Base-by-base conservation (phyloP, 1,140 invertebrate genomes). In the Theocolax elegans region DNA sequence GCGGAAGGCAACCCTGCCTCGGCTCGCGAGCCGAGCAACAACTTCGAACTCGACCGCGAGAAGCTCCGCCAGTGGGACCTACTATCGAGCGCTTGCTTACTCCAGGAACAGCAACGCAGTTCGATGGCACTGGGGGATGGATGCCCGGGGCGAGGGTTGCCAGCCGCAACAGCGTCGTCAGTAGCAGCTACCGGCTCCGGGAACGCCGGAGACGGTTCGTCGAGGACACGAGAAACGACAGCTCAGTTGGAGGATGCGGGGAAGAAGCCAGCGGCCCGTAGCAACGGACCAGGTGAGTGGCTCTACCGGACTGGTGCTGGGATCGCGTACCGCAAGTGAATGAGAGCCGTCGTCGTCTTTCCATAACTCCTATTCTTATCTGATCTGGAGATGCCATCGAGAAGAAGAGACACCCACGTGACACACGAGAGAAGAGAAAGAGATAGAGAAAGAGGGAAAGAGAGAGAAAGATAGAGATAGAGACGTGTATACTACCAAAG, bases 11-110 rank as follows among this genome's bases (percentile, higher is more conserved):
- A 87, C 83, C 86, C 86, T 81, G 80, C 80, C 72, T 76, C 79
- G 73, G 17, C 31, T 25, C 31, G 46, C 29, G 44, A 56, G 23
- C 53, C 46, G 40, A 62, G 74, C 62, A 72, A 72, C n/a, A 71
- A 74, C 21, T 89, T 90, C 87, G 92, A 93, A 80, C 90, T 94
- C 74, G 93, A 95, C 86, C 89, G 93, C 75, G 93, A 95, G 85
- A 94, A 93, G 73, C 87, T 95, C 73, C 88, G 93, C 35, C 93
- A 95, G 78, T 95, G 93, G 93, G 93, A 95, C 85, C 88, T 94
- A 70, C 89, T 94, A 89, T 95, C 93, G 48, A 94, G 93, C 87
- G 93, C 89, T 70, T 88, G 88, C 79, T 85, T 86, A 58, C 82
- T 86, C 75, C 83, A 86, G 78, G 84, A 85, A 73, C 84, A 84